These are phyloP conservation scores for Sesia bembeciformis DNA, from an alignment of 2,888 invertebrate species.

Conservation along the genomic window DNA sequence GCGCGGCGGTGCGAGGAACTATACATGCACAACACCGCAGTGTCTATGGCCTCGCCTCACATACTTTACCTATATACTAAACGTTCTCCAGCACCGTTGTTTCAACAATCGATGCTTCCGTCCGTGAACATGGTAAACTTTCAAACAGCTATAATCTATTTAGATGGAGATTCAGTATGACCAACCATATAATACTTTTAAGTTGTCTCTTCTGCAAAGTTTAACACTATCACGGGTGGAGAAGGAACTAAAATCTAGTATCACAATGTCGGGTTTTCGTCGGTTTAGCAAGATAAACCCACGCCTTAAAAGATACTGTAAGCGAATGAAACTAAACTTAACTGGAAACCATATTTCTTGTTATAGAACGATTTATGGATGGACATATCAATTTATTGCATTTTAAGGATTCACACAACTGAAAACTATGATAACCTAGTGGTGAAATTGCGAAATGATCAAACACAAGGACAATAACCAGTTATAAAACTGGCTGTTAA, in stretches of 20 bases:
- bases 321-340: not conserved
- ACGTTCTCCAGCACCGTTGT: slow-evolving; percentile 61
- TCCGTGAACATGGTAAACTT: slow-evolving; percentile 30
- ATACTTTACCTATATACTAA: slow-evolving; percentile 67
- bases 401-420: too few species aligned
- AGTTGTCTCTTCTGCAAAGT: slow-evolving; percentile 20
- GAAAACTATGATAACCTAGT: too few species aligned
- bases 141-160: slow-evolving; percentile 16
- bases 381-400: too few species aligned
- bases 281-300: slow-evolving; percentile 52
- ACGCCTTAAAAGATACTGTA: slow-evolving; percentile 23
- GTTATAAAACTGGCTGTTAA: too few species aligned
- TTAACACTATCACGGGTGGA: slow-evolving; percentile 49
- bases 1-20: slow-evolving; percentile 71
- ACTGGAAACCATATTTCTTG: too few species aligned
- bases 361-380: too few species aligned
- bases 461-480: too few species aligned
- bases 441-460: too few species aligned
- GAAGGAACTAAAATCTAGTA: slow-evolving; percentile 74
- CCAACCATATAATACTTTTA: slow-evolving; percentile 10
- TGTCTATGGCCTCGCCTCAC: slow-evolving; percentile 63
- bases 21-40: slow-evolving; percentile 71
- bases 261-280: slow-evolving; percentile 70
- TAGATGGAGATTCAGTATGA: slow-evolving; percentile 39
- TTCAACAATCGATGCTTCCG: slow-evolving; percentile 46